Percentiles rank a stretch among this genome's conserved stretches.
phyloP scores from a whole-genome alignment of 2,113 vertebrate species.

The Chascanopsetta lugubris region DNA sequence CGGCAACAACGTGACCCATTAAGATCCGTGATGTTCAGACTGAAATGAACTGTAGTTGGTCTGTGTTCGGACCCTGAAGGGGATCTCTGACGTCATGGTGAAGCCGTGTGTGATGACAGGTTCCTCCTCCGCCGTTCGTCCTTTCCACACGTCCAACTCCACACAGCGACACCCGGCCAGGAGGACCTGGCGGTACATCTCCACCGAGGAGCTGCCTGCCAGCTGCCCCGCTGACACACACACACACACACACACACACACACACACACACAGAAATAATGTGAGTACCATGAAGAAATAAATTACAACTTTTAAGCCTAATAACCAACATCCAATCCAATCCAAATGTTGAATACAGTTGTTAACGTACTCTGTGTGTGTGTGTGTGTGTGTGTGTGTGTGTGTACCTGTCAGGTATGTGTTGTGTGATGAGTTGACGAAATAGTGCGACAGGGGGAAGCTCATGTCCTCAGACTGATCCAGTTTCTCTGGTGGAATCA shows the following conservation, averaged over 20 bases:
- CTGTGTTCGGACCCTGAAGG: slow-evolving; percentile 90
- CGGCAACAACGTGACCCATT: too few species aligned
- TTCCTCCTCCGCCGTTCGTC: slow-evolving; percentile 93
- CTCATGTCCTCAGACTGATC: slow-evolving; percentile 99
- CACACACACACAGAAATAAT: not conserved
- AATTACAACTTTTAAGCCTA: too few species aligned
- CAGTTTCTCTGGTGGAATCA: slow-evolving; percentile 96
- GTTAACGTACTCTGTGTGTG: not conserved
- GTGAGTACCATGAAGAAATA: too few species aligned
- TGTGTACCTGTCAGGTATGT: slow-evolving; percentile 97
- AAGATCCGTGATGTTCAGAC: not conserved
- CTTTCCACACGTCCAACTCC: slow-evolving; percentile 98
- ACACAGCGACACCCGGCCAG: slow-evolving; percentile 97
- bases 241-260: not conserved
- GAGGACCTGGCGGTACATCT: slow-evolving; percentile 98
- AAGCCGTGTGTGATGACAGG: slow-evolving; percentile 98
- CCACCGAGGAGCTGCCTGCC: slow-evolving; percentile 96
- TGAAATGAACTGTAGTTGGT: not conserved
- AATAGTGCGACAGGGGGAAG: slow-evolving; percentile 95
- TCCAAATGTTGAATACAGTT: not conserved
- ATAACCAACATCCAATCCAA: too few species aligned
- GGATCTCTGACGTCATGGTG: slow-evolving; percentile 98
- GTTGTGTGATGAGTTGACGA: slow-evolving; percentile 98
- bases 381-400: not conserved
- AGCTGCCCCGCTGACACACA: slow-evolving; percentile 90